Conservation (phyloP, 1,140 invertebrate genomes). For the Heliconius eleuchia region DNA sequence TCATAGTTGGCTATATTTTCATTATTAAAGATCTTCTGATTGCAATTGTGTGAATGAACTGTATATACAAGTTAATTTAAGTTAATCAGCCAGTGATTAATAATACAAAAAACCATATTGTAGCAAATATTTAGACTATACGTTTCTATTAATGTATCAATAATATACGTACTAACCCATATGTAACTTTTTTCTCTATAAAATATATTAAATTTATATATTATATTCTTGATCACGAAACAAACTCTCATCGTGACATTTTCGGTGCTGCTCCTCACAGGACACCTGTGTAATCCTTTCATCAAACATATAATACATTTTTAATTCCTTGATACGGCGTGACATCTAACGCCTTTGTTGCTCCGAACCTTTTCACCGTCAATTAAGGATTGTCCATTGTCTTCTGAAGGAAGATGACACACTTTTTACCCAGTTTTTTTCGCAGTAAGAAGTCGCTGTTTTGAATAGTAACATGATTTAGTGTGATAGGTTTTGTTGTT, state of each 20-base stretch:
- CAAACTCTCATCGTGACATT: not conserved
- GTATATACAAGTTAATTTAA: too few relatives aligned
- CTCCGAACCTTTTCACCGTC: conserved; percentile 57
- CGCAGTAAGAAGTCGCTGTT: conserved; percentile 59
- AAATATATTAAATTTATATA: not conserved
- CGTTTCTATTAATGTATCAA: too few relatives aligned
- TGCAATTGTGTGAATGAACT: too few relatives aligned
- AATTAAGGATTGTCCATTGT: conserved; percentile 70
- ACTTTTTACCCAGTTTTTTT: conserved; percentile 59
- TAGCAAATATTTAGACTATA: too few relatives aligned
- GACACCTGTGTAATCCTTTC: conserved; percentile 79
- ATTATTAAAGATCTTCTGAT: too few relatives aligned
- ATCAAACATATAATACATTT: conserved; percentile 69
- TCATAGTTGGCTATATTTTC: too few relatives aligned
- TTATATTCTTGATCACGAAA: not conserved
- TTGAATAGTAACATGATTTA: conserved; percentile 76
- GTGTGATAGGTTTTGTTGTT: conserved; percentile 64
- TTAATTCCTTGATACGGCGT: conserved; percentile 77
- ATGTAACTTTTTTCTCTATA: not conserved
- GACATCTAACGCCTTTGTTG: conserved; percentile 74
- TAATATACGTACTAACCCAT: not conserved
- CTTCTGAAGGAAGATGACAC: conserved; percentile 68
- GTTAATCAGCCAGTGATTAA: too few relatives aligned
- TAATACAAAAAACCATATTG: too few relatives aligned
- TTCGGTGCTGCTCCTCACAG: conserved; percentile 32